phyloP scores from a whole-genome alignment of 2,113 vertebrate species.

The Sprattus sprattus region DNA sequence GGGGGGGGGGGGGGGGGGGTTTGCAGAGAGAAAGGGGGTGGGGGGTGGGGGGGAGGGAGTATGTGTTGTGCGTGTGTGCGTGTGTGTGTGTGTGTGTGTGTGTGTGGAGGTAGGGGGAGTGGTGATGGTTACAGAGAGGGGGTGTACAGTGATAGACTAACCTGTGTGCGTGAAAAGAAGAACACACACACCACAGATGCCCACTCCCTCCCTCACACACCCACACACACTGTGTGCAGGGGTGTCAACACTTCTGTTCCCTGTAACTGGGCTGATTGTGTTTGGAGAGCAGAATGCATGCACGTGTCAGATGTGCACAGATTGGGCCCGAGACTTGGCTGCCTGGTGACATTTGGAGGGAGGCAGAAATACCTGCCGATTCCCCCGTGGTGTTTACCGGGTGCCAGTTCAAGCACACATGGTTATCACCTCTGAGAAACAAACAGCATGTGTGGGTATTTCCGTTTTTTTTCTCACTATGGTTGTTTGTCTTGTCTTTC shows the following conservation, averaged over 20 bases:
- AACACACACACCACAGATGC: neutral
- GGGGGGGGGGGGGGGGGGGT: conserved; percentile 27
- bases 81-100: conserved; percentile 19
- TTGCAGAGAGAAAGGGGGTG: conserved; percentile 28
- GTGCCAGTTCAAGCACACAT: neutral
- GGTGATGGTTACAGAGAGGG: neutral
- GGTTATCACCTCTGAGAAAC: neutral
- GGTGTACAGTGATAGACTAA: neutral
- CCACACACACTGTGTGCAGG: neutral
- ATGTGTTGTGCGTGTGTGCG: neutral
- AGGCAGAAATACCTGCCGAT: conserved; percentile 9
- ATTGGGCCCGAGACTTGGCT: neutral
- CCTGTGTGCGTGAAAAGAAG: neutral
- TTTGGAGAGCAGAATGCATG: conserved; percentile 14
- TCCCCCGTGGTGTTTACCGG: neutral
- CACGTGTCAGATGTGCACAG: conserved; percentile 2
- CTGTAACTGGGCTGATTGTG: conserved; percentile 15
- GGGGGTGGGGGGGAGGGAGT: conserved; percentile 11
- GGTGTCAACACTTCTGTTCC: conserved; percentile 12
- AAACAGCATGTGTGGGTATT: conserved; percentile 6
- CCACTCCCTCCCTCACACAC: neutral
- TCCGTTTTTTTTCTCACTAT: neutral
- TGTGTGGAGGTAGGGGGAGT: neutral
- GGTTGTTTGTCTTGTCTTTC: neutral
- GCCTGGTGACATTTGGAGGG: conserved; percentile 4